Base-by-base conservation (phyloP, 1,140 invertebrate genomes). In the Cotesia typhae region DNA sequence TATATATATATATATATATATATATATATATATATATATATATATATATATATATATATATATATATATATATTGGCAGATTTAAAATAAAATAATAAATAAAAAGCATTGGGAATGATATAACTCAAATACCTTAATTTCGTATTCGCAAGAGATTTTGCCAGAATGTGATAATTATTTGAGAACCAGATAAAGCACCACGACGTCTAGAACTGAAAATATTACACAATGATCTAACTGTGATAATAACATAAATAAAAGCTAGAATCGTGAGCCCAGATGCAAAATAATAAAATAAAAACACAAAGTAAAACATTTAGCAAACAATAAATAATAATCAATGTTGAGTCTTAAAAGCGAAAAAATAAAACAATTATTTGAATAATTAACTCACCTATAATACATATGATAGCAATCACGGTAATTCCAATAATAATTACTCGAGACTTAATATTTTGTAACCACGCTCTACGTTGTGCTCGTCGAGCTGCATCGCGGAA, bases 401-500 rank as follows among this genome's bases (percentile, higher is more conserved):
- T 85, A 68, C 79, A 84, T 57, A 85, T 59, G 35, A 87, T 76
- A 28, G 82, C 59, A 1, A 80, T 80, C 28, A 83, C 55, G 4
- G 81, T 81, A 14, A 86, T 69, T 14, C 76, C 76, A 38, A 81
- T 75, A 17, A 88, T 76, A 61, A 84, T 76, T 1, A 85, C 75
- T 74, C 85, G 82, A 12, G 83, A 83, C 73, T 83, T 83, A 36
- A 88, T 80, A 74, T 89, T 87, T 71, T 89, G 86, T 80, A 89
- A 84, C 89, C 89, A 90, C 41, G 88, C 87, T 52, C 76, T 83
- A 53, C 84, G 82, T 73, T 88, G 86, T 1, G 89, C 82, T 73
- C 82, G 84, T 64, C 78, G 88, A 4, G 89, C 85, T 38, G 88
- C 80, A 53, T 85, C 82, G 59, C 86, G 83, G 79, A 90, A 90